These are phyloP conservation scores for Mormyrus hasselquistii DNA, from an alignment of 2,797 vertebrate genomes.

Conservation along the genomic window DNA sequence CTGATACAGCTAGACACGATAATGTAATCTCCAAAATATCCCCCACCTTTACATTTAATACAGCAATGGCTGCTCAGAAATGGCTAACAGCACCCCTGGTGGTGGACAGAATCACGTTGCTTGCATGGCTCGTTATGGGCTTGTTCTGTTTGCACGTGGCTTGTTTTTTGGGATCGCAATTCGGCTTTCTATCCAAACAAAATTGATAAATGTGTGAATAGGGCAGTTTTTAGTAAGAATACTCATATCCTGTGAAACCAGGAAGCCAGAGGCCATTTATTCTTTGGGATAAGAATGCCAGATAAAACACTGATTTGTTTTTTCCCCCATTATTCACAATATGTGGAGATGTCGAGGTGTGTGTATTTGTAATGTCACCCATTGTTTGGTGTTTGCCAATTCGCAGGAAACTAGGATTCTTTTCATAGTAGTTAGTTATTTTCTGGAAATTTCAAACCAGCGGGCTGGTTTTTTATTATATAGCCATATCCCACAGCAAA, in stretches of 20 bases:
- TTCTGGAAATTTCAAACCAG: conserved; percentile 21
- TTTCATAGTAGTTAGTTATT: not conserved
- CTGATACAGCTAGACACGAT: not conserved
- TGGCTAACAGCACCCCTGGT: not conserved
- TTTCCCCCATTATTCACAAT: not conserved
- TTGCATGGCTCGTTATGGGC: not conserved
- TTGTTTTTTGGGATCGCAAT: not conserved
- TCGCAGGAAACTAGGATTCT: not conserved
- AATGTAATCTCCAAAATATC: not conserved
- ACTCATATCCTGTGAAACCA: not conserved
- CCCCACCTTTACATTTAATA: not conserved
- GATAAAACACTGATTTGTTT: not conserved
- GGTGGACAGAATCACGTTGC: not conserved
- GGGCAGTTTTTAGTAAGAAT: not conserved
- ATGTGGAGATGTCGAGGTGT: not conserved
- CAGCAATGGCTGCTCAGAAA: not conserved
- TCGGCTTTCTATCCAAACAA: not conserved
- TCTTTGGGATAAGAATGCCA: not conserved
- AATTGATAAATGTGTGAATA: not conserved
- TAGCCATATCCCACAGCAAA: not conserved
- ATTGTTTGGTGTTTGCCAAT: not conserved
- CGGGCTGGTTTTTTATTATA: conserved; percentile 25
- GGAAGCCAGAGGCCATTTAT: not conserved
- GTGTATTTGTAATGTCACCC: not conserved
- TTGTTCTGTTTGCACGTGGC: not conserved